phyloP scores from a whole-genome alignment of 2,113 vertebrate genomes.

The Gasterosteus nipponicus region DNA sequence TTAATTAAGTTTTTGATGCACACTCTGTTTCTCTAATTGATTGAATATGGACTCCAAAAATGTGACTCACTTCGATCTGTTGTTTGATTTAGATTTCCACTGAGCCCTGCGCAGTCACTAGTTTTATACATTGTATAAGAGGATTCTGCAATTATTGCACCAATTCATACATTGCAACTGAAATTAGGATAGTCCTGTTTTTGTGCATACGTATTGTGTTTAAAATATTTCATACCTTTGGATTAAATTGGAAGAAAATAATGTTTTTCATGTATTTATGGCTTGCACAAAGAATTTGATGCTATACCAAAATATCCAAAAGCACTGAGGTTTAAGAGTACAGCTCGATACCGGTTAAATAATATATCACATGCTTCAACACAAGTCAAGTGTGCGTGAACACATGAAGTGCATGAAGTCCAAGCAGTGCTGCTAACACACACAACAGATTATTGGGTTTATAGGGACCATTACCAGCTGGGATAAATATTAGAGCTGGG shows the following conservation, averaged over 20 bases:
- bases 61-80: background rate
- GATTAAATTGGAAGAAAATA: slow-evolving; percentile 6
- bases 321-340: background rate
- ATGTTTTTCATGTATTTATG: too few relatives aligned
- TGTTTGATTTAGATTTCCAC: background rate
- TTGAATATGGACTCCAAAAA: background rate
- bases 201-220: background rate
- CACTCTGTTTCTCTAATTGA: background rate
- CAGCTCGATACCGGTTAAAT: background rate
- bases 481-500: background rate
- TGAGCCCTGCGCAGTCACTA: background rate
- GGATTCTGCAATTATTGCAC: background rate
- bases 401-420: slow-evolving; percentile 31
- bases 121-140: background rate
- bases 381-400: background rate
- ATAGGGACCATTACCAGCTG: slow-evolving; percentile 50
- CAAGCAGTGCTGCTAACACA: slow-evolving; percentile 45
- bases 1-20: background rate
- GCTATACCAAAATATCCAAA: background rate
- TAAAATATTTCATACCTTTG: slow-evolving; percentile 20
- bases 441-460: slow-evolving; percentile 40
- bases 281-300: background rate
- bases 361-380: background rate
- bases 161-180: background rate
- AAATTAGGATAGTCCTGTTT: background rate